Conservation (phyloP, 1,140 invertebrate species). For the Stegodyphus dumicola region DNA sequence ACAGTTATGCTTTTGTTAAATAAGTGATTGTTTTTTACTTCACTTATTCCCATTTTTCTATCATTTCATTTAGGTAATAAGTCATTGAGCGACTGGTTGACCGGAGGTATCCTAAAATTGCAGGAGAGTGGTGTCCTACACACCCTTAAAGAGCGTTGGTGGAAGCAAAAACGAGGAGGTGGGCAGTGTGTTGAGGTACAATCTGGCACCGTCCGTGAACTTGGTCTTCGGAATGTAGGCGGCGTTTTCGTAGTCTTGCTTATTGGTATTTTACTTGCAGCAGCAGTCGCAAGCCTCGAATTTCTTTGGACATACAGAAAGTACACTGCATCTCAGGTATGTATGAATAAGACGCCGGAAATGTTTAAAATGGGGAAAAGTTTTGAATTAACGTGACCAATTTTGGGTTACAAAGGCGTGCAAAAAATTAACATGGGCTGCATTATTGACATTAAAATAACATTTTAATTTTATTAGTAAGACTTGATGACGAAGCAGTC, state of each 20-base stretch:
- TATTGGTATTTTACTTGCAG: conserved; percentile 67
- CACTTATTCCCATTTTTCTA: no score
- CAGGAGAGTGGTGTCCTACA: conserved; percentile 70
- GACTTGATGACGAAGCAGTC: no score
- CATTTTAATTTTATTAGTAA: no score
- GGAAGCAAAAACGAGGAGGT: conserved; percentile 66
- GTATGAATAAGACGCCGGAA: no score
- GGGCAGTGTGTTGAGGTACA: conserved; percentile 63
- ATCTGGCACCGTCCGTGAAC: conserved; percentile 60
- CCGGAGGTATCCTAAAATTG: conserved; percentile 69
- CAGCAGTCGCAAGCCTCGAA: conserved; percentile 62
- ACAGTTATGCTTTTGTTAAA: no score
- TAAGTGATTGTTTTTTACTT: not conserved
- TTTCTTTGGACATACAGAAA: conserved; percentile 63
- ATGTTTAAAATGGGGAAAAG: no score
- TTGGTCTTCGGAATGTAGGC: conserved; percentile 69
- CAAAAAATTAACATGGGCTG: no score
- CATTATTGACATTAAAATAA: no score
- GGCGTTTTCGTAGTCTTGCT: conserved; percentile 74
- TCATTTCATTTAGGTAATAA: not conserved
- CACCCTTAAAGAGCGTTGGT: conserved; percentile 68
- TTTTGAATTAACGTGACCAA: no score
- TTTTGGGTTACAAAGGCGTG: no score
- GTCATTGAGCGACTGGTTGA: conserved; percentile 62
- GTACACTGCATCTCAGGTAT: not conserved